phyloP scores from a whole-genome alignment of 1,140 invertebrate species.

The Phortica variegata region DNA sequence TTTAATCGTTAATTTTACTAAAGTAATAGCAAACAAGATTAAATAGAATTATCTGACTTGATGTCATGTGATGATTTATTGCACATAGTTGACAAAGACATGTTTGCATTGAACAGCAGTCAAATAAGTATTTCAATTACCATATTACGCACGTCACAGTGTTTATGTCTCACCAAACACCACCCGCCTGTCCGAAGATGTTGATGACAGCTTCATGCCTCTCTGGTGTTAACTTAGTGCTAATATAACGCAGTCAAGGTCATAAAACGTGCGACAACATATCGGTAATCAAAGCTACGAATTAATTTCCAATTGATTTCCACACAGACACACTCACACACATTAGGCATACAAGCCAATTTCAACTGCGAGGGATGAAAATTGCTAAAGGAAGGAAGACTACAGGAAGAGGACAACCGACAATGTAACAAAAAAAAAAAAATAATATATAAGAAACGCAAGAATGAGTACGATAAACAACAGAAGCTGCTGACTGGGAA shows the following conservation, averaged over 20 bases:
- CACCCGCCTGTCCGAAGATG: constrained; percentile 14
- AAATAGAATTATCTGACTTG: constrained; percentile 1
- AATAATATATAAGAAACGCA: too few species aligned
- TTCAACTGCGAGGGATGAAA: constrained; percentile 23
- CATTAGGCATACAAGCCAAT: constrained; percentile 26
- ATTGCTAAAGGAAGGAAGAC: constrained; percentile 52
- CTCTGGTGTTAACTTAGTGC: too few species aligned
- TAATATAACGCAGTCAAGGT: constrained; percentile 51
- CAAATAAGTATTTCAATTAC: constrained; percentile 54
- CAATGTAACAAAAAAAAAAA: constrained; percentile 6
- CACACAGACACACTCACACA: too few species aligned
- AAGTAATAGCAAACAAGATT: not conserved
- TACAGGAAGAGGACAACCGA: constrained; percentile 36
- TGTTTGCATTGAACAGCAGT: constrained; percentile 51
- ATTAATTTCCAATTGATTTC: constrained; percentile 55
- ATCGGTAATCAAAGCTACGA: constrained; percentile 54
- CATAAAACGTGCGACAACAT: constrained; percentile 51
- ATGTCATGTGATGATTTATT: constrained; percentile 16
- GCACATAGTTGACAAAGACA: constrained; percentile 45
- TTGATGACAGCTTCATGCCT: not conserved
- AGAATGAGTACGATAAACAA: not conserved
- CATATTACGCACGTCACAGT: constrained; percentile 32
- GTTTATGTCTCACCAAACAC: not conserved
- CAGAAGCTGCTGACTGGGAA: constrained; percentile 8
- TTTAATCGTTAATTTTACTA: too few species aligned